A percentile compares a stretch with the other conserved stretches of the same genome.
Conservation (phyloP, 2,113 vertebrate genomes). For the Hippolais icterina region DNA sequence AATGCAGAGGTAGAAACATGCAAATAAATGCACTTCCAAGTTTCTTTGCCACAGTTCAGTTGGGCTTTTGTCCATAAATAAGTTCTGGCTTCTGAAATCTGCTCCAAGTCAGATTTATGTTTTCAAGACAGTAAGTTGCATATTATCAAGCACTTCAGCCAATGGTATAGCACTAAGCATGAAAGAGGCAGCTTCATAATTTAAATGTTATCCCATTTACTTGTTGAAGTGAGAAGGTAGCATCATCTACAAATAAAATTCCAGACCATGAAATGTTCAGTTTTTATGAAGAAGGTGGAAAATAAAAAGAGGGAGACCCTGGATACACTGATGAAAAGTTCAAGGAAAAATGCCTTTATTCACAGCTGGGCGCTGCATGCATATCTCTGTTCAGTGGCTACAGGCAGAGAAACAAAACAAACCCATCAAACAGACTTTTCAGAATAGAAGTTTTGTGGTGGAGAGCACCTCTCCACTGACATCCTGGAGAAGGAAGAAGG, state of each 20-base stretch:
- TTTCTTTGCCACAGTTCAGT: not conserved
- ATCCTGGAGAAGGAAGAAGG: not conserved
- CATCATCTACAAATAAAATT: not conserved
- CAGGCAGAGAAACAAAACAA: not conserved
- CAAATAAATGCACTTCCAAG: conserved; percentile 32
- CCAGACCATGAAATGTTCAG: not conserved
- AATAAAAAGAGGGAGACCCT: not conserved
- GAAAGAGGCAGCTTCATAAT: not conserved
- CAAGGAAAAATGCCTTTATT: not conserved
- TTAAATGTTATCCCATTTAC: not conserved
- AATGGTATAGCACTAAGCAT: not conserved
- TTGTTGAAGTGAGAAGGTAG: not conserved
- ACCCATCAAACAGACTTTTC: not conserved
- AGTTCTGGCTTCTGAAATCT: not conserved
- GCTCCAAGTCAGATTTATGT: not conserved
- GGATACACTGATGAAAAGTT: not conserved
- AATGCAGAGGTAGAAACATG: not conserved
- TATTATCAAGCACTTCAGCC: not conserved
- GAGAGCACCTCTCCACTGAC: not conserved
- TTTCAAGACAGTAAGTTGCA: not conserved
- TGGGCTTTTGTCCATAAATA: not conserved
- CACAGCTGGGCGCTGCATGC: not conserved
- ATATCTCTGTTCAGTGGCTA: not conserved
- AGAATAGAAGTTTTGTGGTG: not conserved
- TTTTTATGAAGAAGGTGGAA: not conserved